phyloP scores from a whole-genome alignment of 2,113 vertebrate species.

The Salvator merianae region DNA sequence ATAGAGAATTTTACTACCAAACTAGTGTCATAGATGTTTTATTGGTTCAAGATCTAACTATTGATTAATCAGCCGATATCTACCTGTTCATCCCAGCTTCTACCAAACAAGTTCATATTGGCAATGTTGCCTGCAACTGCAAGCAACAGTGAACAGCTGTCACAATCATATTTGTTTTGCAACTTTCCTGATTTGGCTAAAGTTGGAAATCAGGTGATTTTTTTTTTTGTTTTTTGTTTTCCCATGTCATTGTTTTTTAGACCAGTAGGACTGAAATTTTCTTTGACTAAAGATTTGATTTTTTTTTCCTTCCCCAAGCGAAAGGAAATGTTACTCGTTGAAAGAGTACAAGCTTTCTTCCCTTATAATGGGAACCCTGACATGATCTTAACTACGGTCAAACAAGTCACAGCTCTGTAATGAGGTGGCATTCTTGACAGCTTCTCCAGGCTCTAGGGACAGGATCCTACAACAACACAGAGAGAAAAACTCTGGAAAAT shows the following conservation, averaged over 20 bases:
- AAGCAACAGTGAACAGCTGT: not conserved
- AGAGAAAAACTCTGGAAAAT: not conserved
- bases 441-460: constrained; percentile 44
- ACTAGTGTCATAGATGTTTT: no score
- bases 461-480: constrained; percentile 29
- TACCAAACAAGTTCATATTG: no score
- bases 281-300: constrained; percentile 9
- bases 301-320: constrained; percentile 18
- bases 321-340: constrained; percentile 21
- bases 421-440: constrained; percentile 40
- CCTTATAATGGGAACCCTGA: constrained; percentile 39
- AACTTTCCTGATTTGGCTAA: not conserved
- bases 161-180: not conserved
- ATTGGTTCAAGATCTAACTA: no score
- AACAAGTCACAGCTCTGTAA: constrained; percentile 48
- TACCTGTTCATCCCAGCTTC: not conserved
- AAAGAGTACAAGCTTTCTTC: constrained; percentile 26
- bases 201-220: not conserved
- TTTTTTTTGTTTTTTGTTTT: no score
- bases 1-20: no score
- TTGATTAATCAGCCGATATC: no score
- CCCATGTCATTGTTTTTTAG: constrained; percentile 8
- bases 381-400: constrained; percentile 31
- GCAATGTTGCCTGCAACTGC: no score
- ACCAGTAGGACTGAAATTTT: not conserved